A percentile compares a stretch with the other conserved stretches of the same genome.
Evolutionary conservation across 2,113 vertebrate species (phyloP).

Genomic region (Embiotoca jacksoni): DNA sequence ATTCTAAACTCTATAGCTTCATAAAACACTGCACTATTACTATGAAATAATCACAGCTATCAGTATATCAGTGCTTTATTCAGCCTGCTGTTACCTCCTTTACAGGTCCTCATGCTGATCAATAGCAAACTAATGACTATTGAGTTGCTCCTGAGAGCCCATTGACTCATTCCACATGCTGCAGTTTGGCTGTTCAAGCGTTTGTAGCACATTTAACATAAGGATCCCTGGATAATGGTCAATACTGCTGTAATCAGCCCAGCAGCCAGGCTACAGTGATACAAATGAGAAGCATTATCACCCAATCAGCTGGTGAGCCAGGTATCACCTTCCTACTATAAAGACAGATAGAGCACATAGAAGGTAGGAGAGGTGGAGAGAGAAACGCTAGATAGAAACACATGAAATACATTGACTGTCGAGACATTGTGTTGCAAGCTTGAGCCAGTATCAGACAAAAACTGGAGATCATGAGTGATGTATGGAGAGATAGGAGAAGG

Average conservation of each 20-base stretch:
- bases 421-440: conserved; percentile 5
- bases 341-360: conserved; percentile 37
- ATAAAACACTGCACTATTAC: neutral
- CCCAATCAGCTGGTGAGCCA: conserved; percentile 56
- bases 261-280: conserved; percentile 63
- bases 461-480: conserved; percentile 31
- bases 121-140: conserved; percentile 68
- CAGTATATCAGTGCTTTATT: conserved; percentile 10
- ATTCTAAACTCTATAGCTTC: neutral
- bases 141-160: conserved; percentile 40
- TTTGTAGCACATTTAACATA: conserved; percentile 62
- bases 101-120: conserved; percentile 55
- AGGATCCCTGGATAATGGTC: conserved; percentile 56
- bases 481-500: conserved; percentile 16
- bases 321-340: conserved; percentile 44
- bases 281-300: conserved; percentile 75
- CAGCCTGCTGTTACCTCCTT: conserved; percentile 14
- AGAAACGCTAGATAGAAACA: neutral
- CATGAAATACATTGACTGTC: conserved; percentile 7
- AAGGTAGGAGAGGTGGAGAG: neutral
- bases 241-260: conserved; percentile 63
- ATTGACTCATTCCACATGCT: conserved; percentile 42
- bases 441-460: conserved; percentile 3
- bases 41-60: conserved; percentile 7
- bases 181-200: conserved; percentile 35